Evolutionary conservation across 2,888 invertebrate species (phyloP), one percentile per base, ranked within the genome.

Genomic region (Synanthedon myopaeformis): DNA sequence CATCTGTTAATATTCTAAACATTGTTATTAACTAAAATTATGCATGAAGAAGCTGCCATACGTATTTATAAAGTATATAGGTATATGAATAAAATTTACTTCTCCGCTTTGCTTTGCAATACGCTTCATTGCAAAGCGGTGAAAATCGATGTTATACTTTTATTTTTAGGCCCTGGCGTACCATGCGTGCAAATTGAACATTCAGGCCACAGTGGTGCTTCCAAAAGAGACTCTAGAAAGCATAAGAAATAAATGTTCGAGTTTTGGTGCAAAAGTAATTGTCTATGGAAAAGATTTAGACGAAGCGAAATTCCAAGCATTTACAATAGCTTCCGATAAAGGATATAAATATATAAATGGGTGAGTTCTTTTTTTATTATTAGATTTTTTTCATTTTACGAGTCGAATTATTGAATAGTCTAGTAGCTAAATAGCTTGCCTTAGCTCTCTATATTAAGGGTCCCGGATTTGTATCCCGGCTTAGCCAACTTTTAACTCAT

Each of bases 271-370:
- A 0, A 90, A 88, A 13, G 94, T 96, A 2, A 89, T 96, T 13
- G 89, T 93, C n/a, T 81, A 90, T 55, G 97, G 97, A 3, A 83
- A 84, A 3, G 91, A 93, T 70, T 92, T 96, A 86, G 89, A 86
- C 0, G 94, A 95, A 75, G 93, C 96, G 0, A 95, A 93, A 69
- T 83, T 83, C 54, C 81, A 90, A 61, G 97, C 97, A 0, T 90
- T 95, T 76, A 82, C 82, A 60, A 76, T 95, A 57, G 90, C 92
- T 0, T 87, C 89, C 58, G 91, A 94, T 53, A 82, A 89, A 52
- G 89, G 90, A 2, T 74, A 91, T 56, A 86, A 90, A 23, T 97
- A 96, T 66, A 92, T 97, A 42, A 97, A 96, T 79, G 96, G 96
- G 93, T 93, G 76, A 73, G 76, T 13, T 5, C 1, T 23, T 23